Evolutionary conservation across 2,888 invertebrate genomes (phyloP), one percentile per base, ranked within the genome.

Genomic region (Plutella xylostella): DNA sequence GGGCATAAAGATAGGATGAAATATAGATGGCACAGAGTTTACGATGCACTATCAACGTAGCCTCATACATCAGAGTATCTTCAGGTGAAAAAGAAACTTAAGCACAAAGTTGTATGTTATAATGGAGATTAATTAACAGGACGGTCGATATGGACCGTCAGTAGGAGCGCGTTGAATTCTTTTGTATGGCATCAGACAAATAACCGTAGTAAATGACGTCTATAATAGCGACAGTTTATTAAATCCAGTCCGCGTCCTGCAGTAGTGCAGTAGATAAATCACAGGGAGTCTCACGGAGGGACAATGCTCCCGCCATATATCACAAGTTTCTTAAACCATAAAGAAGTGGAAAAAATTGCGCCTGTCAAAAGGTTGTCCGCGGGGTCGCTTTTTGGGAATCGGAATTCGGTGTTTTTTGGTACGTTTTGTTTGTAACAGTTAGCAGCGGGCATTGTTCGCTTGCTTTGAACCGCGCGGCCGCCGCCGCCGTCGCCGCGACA

Each of bases 331-430:
- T 61, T 58, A 58, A 57, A 58, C 54, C 58, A 53, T 55, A 59
- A 55, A 61, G 49, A 55, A 55, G 54, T 50, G 56, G 54, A 62
- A 65, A 60, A 64, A 61, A 66, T 64, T 56, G 63, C 63, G 59
- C 47, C 65, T 60, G 66, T 65, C 65, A 57, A 55, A 54, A 53
- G 56, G 51, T 48, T 59, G 50, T 46, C 48, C 43, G 45, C 46
- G 50, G 25, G 37, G 55, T 56, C 30, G 45, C 42, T 60, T 62
- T 63, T 61, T 56, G 51, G 48, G 46, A 52, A 56, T 56, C 47
- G 48, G 45, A 45, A 49, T 50, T 42, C 42, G 43, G 45, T 54
- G 46, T 25, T 25, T 42, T 38, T 42, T 20, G 34, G 38, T 18
- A 25, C 38, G 43, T 42, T 34, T 37, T 43, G 57, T 56, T 54